Base-by-base conservation (phyloP, 2,888 invertebrate species). In the Drosophila prostipennis region DNA sequence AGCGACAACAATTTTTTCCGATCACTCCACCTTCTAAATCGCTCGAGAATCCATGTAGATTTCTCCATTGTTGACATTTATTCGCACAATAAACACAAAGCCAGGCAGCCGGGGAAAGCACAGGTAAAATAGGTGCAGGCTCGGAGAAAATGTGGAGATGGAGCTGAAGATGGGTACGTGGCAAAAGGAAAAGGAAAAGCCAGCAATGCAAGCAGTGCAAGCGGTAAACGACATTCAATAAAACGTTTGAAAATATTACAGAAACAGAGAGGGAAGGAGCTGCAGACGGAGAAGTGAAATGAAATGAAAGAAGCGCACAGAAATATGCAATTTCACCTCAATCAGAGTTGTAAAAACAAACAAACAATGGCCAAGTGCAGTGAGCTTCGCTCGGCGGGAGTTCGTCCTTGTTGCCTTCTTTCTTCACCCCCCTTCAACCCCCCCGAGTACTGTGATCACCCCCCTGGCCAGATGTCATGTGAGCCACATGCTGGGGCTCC, bases 321-420 rank as follows among this genome's bases (percentile, higher is more conserved):
- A 87, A 82, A 82, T 87, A 87, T 87, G 87, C 87, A 83, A 85
- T 87, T 87, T 78, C 80, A 83, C 82, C 86, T 85, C 87, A 83
- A 83, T 87, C 82, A 85, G 87, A 79, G 85, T 69, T 87, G 82
- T 78, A 82, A 87, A 79, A 81, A 77, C 85, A 82, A 82, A 85
- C 87, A 87, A 84, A 80, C 85, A 87, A 87, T 74, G 75, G 79
- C 63, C 63, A 55, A 61, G 65, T 68, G 68, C 71, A 55, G 36
- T 40, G 72, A 34, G 43, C 53, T 34, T 29, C 19, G 48, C 64
- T 45, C 52, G n/a, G 13, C 19, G 11, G 14, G 34, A 23, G 23
- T 46, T 34, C 34, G 23, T 59, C 45, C 69, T 53, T 39, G 42
- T 43, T 40, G 40, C 19, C 19, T 13, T 6, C 23, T 26, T 8